Percentiles rank a stretch among this genome's conserved stretches.
Evolutionary conservation across 2,113 vertebrate species (phyloP).

Genomic region (Brachypteracias leptosomus): DNA sequence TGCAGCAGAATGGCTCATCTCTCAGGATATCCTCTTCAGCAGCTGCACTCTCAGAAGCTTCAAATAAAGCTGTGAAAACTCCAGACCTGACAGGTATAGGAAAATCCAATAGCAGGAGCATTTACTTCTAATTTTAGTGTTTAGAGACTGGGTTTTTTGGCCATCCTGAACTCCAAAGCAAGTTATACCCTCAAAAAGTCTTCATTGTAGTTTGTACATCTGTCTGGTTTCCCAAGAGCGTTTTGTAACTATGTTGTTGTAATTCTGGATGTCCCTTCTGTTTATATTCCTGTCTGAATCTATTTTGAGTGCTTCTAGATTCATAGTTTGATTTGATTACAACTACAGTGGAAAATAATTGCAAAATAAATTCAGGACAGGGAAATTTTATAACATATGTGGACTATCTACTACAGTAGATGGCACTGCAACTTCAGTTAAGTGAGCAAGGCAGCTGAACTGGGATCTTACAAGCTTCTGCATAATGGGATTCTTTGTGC

Average conservation of each 20-base stretch:
- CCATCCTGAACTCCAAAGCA: background rate
- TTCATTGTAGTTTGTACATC: background rate
- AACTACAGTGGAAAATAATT: background rate
- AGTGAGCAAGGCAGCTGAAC: background rate
- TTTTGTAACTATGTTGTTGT: background rate
- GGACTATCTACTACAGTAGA: slow-evolving; percentile 14
- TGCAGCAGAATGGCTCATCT: background rate
- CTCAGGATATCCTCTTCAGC: background rate
- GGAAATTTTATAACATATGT: background rate
- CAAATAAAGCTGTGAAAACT: background rate
- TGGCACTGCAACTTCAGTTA: slow-evolving; percentile 38
- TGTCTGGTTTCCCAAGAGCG: background rate
- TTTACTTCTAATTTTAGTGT: background rate
- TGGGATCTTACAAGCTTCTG: background rate
- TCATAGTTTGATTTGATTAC: background rate
- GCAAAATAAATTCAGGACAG: background rate
- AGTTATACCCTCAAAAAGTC: background rate
- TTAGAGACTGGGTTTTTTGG: background rate
- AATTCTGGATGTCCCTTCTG: background rate
- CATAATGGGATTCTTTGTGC: background rate
- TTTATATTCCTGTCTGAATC: background rate
- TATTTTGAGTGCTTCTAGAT: background rate
- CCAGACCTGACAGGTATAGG: background rate
- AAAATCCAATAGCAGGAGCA: background rate
- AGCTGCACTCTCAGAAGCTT: background rate